Conservation (phyloP, 2,888 invertebrate genomes). For the Macaria liturata region DNA sequence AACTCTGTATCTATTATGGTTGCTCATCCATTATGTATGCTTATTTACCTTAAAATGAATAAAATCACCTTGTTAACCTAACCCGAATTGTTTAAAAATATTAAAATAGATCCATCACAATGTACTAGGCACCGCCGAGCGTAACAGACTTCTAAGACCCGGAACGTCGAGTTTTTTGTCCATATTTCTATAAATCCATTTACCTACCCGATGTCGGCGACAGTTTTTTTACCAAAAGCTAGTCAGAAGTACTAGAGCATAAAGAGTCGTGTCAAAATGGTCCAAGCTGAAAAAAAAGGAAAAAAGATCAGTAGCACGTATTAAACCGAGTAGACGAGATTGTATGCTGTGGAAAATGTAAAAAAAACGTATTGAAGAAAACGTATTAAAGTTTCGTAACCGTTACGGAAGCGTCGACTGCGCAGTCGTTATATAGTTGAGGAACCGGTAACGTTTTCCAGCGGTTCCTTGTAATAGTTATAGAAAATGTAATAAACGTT, state of each 20-base stretch:
- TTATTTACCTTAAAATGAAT: not conserved
- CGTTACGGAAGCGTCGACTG: conserved; percentile 46
- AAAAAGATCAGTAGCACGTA: conserved; percentile 39
- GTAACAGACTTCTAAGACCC: conserved; percentile 1
- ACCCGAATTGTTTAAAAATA: no score
- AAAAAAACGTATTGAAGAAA: conserved; percentile 40
- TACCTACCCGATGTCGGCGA: conserved; percentile 3
- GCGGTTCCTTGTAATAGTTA: not conserved
- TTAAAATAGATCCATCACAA: no score
- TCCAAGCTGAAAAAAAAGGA: conserved; percentile 14
- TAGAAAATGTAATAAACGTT: no score
- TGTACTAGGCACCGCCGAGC: no score
- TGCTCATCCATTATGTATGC: not conserved
- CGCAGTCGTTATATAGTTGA: conserved; percentile 11
- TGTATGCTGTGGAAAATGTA: conserved; percentile 58
- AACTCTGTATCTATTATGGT: no score
- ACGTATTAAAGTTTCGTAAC: conserved; percentile 55
- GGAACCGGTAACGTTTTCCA: conserved; percentile 19
- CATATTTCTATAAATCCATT: conserved; percentile 15
- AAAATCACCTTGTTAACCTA: not conserved
- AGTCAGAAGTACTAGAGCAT: conserved; percentile 39
- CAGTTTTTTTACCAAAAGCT: conserved; percentile 24
- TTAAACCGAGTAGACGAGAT: conserved; percentile 35
- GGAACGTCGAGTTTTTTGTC: conserved; percentile 12
- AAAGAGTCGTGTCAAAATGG: conserved; percentile 36